Percentiles rank a stretch among this genome's conserved stretches.
Conservation (phyloP, 1,140 invertebrate species). For the Zophobas atratus region DNA sequence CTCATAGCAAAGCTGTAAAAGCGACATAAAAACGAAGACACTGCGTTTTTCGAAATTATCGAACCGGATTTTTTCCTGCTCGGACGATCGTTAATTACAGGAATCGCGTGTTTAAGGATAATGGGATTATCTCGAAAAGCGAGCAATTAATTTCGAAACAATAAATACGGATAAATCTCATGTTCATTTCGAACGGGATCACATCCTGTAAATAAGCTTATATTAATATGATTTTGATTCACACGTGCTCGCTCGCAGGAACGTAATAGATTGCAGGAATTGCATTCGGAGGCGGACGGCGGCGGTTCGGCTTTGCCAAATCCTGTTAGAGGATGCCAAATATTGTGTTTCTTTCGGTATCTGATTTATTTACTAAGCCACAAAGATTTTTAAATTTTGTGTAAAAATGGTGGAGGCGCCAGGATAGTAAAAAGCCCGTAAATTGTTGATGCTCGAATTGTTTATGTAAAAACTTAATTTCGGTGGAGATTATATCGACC, state of each 20-base stretch:
- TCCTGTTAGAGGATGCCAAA: no score
- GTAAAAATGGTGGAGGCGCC: no score
- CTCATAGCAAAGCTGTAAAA: neutral
- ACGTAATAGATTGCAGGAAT: no score
- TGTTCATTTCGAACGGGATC: neutral
- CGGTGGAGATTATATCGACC: no score
- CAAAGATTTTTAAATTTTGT: no score
- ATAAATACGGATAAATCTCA: neutral
- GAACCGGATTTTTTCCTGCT: neutral
- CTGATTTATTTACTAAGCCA: no score
- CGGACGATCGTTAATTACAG: neutral
- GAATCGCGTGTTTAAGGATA: neutral
- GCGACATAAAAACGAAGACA: neutral
- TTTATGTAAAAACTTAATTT: no score
- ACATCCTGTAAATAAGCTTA: neutral
- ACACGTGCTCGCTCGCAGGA: neutral
- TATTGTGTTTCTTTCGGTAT: no score
- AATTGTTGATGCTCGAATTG: no score
- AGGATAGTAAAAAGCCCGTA: no score
- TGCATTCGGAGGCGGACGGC: no score
- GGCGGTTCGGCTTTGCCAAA: no score
- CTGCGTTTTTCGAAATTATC: neutral
- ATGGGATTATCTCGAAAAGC: neutral
- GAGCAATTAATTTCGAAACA: neutral
- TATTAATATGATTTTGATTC: neutral